Evolutionary conservation across 2,888 invertebrate genomes (phyloP), one percentile per base, ranked within the genome.

Genomic region (Ophion costatus): DNA sequence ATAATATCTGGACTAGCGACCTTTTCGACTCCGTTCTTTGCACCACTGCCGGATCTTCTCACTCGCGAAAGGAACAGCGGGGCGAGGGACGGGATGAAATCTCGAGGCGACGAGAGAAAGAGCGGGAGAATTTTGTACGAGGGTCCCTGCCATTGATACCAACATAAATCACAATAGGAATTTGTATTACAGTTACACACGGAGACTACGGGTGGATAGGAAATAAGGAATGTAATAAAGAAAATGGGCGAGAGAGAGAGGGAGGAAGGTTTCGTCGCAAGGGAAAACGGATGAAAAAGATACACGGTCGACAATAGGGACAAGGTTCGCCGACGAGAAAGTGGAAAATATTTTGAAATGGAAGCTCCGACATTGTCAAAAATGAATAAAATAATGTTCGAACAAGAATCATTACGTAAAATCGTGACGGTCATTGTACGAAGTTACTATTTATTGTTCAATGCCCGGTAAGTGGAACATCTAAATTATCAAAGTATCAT

Each of bases 191-290:
- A 92, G 93, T 93, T 93, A 91, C 92, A 90, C 73, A 80, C 66
- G 20, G 92, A 89, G 91, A 90, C 93, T 92, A 61, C 73, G 73
- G 92, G 91, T 92, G 92, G 92, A 93, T 93, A 93, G 92, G 92
- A 93, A 93, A 93, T 93, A 93, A 93, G 93, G 93, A 93, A 93
- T 93, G 93, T 93, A 93, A 93, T 93, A 93, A 93, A 93, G 93
- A 93, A 93, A 93, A 93, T 93, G 93, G 93, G 88, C 82, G 88
- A 86, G 88, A 85, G 82, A 61, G 33, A 57, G 56, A 22, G 66
- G 29, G 59, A 67, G 81, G 71, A 74, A 57, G 33, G 20, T 20
- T 64, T n/a, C 17, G 42, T 29, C 7, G 66, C 17, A 67, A 80
- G 73, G 67, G 64, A 80, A 80, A 75, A 45, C 22, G n/a, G 61